Evolutionary conservation across 2,113 vertebrate genomes (phyloP).

Genomic region (Strigops habroptila): DNA sequence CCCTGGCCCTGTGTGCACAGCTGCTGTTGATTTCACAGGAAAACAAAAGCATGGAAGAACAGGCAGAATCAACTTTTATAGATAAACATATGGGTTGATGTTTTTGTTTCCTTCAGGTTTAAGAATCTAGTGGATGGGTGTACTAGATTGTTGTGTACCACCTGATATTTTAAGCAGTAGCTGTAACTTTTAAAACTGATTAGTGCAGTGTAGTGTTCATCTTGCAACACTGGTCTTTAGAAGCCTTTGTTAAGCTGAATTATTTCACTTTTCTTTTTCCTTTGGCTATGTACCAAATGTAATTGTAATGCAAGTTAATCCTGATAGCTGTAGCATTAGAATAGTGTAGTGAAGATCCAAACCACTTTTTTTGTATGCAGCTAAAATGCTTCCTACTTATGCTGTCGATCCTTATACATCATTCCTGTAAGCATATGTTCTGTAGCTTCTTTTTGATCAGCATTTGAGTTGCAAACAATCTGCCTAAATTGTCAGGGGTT

Average conservation of each 20-base stretch:
- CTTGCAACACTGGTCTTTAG: background rate
- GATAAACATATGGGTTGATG: background rate
- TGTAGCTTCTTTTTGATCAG: constrained; percentile 17
- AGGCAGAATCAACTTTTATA: background rate
- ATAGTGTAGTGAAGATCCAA: background rate
- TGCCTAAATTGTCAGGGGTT: background rate
- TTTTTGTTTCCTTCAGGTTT: background rate
- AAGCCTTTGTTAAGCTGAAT: background rate
- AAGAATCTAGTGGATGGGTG: background rate
- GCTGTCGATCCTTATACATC: background rate
- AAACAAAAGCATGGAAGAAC: background rate
- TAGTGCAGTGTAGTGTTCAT: background rate
- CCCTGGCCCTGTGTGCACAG: background rate
- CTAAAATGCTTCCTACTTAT: background rate
- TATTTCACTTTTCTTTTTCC: background rate
- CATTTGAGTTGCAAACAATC: background rate
- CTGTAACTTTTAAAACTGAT: background rate
- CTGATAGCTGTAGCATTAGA: background rate
- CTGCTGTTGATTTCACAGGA: background rate
- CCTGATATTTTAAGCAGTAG: background rate
- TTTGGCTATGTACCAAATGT: background rate
- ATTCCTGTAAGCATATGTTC: background rate
- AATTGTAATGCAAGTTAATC: background rate
- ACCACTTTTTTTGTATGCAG: background rate
- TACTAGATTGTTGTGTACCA: background rate